A percentile compares a stretch with the other conserved stretches of the same genome.
Evolutionary conservation across 1,140 invertebrate species (phyloP).

Genomic region (Nasonia longicornis): DNA sequence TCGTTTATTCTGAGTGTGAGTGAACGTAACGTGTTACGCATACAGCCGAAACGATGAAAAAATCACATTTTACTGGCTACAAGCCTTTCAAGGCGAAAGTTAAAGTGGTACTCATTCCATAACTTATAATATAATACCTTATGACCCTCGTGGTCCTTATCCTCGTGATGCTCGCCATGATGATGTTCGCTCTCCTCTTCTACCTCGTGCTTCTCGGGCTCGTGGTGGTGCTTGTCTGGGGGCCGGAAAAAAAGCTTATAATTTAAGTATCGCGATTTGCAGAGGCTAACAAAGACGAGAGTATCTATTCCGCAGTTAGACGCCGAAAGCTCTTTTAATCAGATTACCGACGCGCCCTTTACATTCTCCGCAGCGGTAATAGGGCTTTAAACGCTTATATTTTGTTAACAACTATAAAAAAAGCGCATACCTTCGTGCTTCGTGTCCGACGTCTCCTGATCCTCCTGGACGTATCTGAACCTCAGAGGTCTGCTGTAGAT

Average conservation of each 20-base stretch:
- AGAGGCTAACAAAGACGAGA: too few relatives aligned
- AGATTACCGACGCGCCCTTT: neutral
- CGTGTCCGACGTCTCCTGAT: slow-evolving; percentile 53
- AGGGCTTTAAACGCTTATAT: neutral
- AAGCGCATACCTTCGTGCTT: slow-evolving; percentile 49
- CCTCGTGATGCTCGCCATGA: slow-evolving; percentile 21
- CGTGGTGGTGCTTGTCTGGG: slow-evolving; percentile 27
- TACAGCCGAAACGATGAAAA: too few relatives aligned
- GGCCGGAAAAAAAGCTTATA: neutral
- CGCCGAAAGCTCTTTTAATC: too few relatives aligned
- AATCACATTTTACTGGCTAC: too few relatives aligned
- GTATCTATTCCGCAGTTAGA: too few relatives aligned
- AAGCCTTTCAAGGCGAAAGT: too few relatives aligned
- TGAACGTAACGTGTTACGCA: too few relatives aligned
- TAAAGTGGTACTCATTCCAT: too few relatives aligned
- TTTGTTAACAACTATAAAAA: neutral
- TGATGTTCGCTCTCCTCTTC: neutral
- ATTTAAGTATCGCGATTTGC: neutral
- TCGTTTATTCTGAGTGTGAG: too few relatives aligned
- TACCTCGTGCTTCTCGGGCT: slow-evolving; percentile 15
- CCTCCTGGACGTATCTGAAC: slow-evolving; percentile 52
- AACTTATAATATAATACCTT: slow-evolving; percentile 20
- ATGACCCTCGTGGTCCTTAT: slow-evolving; percentile 39
- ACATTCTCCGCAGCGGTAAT: neutral
- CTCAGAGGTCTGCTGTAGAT: slow-evolving; percentile 45